These are phyloP conservation scores for Eurosta solidaginis DNA, from an alignment of 1,140 invertebrate genomes.

Conservation along the genomic window DNA sequence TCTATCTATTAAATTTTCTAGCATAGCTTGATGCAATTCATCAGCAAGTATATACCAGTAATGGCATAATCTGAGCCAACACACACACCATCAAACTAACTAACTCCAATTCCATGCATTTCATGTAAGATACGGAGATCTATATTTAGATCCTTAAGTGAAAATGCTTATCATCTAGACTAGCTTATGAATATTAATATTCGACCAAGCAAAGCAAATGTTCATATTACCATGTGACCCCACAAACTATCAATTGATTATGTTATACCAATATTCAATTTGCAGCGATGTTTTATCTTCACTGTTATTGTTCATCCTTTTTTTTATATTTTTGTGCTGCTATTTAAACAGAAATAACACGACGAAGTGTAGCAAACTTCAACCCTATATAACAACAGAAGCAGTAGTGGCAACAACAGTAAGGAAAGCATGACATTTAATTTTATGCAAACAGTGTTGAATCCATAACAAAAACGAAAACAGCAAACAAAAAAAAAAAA, in stretches of 20 bases:
- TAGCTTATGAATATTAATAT: background rate
- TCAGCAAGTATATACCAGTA: no score
- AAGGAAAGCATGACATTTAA: background rate
- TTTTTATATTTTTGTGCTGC: background rate
- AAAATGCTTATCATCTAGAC: background rate
- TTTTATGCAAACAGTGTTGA: constrained; percentile 18
- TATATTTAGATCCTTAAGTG: background rate
- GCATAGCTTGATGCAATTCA: no score
- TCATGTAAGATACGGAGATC: no score
- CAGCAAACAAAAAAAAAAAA: background rate
- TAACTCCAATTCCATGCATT: background rate
- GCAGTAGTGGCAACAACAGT: background rate
- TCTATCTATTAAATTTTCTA: no score
- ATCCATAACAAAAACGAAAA: background rate
- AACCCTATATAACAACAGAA: background rate
- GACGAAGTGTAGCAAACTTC: background rate
- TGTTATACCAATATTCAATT: constrained; percentile 2
- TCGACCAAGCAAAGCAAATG: background rate
- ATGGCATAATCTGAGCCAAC: no score
- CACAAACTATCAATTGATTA: constrained; percentile 5
- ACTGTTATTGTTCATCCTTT: background rate
- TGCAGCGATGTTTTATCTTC: background rate
- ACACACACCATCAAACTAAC: no score
- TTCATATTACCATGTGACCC: background rate
- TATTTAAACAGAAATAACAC: constrained; percentile 8